These are phyloP conservation scores for Coccyzus lansbergi DNA, from an alignment of 2,797 vertebrate species.

Conservation along the genomic window DNA sequence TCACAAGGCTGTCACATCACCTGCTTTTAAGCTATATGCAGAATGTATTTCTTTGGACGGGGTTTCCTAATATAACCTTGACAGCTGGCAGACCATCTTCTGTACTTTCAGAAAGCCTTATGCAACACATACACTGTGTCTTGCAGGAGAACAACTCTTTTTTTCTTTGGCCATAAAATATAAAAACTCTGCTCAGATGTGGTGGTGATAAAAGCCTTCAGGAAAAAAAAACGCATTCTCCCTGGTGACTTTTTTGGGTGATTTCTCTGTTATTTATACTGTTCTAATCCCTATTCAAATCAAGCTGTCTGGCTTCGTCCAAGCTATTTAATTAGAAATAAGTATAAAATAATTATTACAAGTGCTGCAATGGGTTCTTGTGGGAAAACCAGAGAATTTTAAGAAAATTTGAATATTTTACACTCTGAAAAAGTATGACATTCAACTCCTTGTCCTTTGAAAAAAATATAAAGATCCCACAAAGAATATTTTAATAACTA, in stretches of 20 bases:
- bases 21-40: not conserved
- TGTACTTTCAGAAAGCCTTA: conserved; percentile 14
- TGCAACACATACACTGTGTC: not conserved
- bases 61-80: not conserved
- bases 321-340: not conserved
- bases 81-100: not conserved
- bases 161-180: conserved; percentile 18
- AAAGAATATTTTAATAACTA: not conserved
- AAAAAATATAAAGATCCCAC: not conserved
- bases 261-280: not conserved
- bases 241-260: not conserved
- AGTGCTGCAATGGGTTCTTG: not conserved
- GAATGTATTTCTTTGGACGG: not conserved
- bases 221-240: not conserved
- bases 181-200: not conserved
- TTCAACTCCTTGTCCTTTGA: not conserved
- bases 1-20: not conserved
- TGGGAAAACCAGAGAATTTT: not conserved
- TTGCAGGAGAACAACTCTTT: not conserved
- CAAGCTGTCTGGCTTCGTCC: not conserved
- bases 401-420: not conserved
- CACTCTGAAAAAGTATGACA: not conserved
- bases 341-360: not conserved
- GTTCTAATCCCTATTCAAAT: not conserved
- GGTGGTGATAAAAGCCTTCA: not conserved